Base-by-base conservation (phyloP, 2,888 invertebrate species). In the Temnothorax rugatulus region DNA sequence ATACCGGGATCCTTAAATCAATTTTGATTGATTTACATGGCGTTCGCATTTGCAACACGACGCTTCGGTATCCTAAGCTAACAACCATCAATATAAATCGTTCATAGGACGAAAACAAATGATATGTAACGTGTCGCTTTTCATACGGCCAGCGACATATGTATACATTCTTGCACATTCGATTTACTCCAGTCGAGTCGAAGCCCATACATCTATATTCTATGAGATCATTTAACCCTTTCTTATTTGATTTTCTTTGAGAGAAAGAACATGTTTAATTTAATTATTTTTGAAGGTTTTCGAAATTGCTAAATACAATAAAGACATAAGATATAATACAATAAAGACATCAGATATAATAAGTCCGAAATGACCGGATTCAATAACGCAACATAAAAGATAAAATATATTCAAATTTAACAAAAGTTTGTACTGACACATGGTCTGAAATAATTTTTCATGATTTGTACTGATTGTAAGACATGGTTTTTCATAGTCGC, bases 21-120 rank as follows among this genome's bases (percentile, higher is more conserved):
- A 92, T 93, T 93, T 93, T 93, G 92, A 93, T 93, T 93, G 92
- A 93, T 93, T 92, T 92, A 92, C 85, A 87, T 87, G 87, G 84
- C 86, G 85, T 75, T 81, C 85, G 84, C 84, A 83, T 77, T 76
- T 83, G 61, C 77, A 81, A 44, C 76, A 74, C 75, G 83, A 88
- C 85, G 87, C 79, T 66, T 82, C 73, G 74, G 29, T 75, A 83
- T 38, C 61, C 73, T 84, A 87, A 85, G 52, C 83, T 88, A 88
- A 88, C 82, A 89, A 89, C 61, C 84, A 84, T 87, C 86, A 83
- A 84, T 83, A 89, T 86, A 89, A 86, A 86, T 88, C 84, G 89
- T 88, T 88, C 84, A 76, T 81, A 76, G 64, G 74, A 29, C 75
- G 82, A 89, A 89, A 89, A 89, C 86, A 88, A 86, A 83, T 88